phyloP scores from a whole-genome alignment of 1,140 invertebrate species.

The Drosophila lini region DNA sequence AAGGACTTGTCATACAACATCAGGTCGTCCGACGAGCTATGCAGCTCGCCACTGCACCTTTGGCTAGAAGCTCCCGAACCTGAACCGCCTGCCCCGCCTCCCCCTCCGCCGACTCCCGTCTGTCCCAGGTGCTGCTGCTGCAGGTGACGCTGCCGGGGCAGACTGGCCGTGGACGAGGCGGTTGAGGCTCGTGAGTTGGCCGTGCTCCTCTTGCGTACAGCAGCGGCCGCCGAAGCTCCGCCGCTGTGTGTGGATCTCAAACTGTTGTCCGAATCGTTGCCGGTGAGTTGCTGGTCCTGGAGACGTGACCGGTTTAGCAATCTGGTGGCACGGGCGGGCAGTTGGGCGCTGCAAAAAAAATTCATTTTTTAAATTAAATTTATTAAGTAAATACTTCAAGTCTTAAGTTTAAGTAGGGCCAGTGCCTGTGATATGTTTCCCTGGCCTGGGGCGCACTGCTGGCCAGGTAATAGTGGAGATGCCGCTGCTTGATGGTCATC shows the following conservation, averaged over 20 bases:
- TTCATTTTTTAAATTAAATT: not conserved
- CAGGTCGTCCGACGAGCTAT: conserved; percentile 84
- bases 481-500: conserved; percentile 56
- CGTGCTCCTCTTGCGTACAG: conserved; percentile 56
- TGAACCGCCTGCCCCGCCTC: conserved; percentile 8
- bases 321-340: conserved; percentile 81
- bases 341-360: conserved; percentile 69
- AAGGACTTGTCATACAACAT: conserved; percentile 84
- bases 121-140: conserved; percentile 53
- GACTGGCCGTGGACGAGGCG: conserved; percentile 74
- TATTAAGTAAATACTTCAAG: not conserved
- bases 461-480: conserved; percentile 47
- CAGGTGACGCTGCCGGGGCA: conserved; percentile 63
- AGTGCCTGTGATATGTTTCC: conserved; percentile 71
- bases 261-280: conserved; percentile 77
- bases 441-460: conserved; percentile 67
- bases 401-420: no score
- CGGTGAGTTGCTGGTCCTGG: conserved; percentile 70
- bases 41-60: conserved; percentile 62
- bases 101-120: conserved; percentile 17
- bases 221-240: conserved; percentile 46
- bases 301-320: conserved; percentile 81
- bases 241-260: conserved; percentile 68
- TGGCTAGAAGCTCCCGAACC: conserved; percentile 18
- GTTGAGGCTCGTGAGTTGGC: conserved; percentile 72